These are phyloP conservation scores for Pocillopora meandrina DNA, from an alignment of 92 coral and sea anemone genomes.

Conservation along the genomic window DNA sequence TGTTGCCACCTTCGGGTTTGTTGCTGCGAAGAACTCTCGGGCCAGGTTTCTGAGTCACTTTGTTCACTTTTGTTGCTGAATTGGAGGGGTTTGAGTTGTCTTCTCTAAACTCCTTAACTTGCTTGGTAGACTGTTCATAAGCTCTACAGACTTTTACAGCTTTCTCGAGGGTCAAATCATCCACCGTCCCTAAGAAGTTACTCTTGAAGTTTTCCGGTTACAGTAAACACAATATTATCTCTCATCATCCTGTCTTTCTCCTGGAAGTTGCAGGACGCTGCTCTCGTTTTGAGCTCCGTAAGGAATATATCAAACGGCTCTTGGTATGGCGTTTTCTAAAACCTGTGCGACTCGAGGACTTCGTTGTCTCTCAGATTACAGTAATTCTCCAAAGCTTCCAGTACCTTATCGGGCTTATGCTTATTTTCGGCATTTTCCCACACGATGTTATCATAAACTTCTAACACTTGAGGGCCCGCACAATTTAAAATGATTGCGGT, in stretches of 20 bases:
- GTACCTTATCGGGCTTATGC: slow-evolving; percentile 44
- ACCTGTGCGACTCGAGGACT: slow-evolving; percentile 23
- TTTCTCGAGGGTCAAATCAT: slow-evolving; percentile 36
- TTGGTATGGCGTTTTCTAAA: slow-evolving; percentile 51
- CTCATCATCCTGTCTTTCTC: slow-evolving; percentile 39
- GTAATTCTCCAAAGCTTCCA: slow-evolving; percentile 49
- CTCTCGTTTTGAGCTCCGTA: slow-evolving; percentile 33
- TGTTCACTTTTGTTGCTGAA: slow-evolving; percentile 21
- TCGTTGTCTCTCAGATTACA: slow-evolving; percentile 56
- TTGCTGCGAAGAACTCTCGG: slow-evolving; percentile 7
- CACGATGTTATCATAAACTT: slow-evolving; percentile 44
- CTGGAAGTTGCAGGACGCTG: slow-evolving; percentile 53
- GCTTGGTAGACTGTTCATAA: slow-evolving; percentile 16
- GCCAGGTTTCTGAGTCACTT: slow-evolving; percentile 13
- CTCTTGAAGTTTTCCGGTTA: slow-evolving; percentile 59
- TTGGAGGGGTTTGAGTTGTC: neutral
- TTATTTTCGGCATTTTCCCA: slow-evolving; percentile 35
- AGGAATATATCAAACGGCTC: slow-evolving; percentile 51
- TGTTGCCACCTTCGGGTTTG: neutral
- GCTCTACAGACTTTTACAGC: slow-evolving; percentile 30
- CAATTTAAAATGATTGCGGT: slow-evolving; percentile 54
- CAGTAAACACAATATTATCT: slow-evolving; percentile 38
- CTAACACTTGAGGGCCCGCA: slow-evolving; percentile 63
- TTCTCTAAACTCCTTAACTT: slow-evolving; percentile 21
- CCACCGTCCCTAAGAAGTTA: slow-evolving; percentile 24